phyloP scores from a whole-genome alignment of 1,140 invertebrate genomes.

The Eumaeus atala region DNA sequence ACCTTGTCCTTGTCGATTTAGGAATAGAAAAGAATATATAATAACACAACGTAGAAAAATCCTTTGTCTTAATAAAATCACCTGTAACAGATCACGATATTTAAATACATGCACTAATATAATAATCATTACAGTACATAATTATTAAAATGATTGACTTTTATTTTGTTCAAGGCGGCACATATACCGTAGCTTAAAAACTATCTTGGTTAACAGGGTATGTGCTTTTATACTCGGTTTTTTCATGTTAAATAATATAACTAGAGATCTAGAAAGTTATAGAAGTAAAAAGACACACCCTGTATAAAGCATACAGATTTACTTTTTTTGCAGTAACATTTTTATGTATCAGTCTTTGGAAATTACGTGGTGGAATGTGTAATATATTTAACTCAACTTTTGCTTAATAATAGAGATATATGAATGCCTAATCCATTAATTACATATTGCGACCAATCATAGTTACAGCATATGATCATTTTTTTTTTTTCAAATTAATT shows the following conservation, averaged over 20 bases:
- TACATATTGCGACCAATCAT: background rate
- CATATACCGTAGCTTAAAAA: conserved; percentile 24
- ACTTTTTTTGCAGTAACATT: conserved; percentile 21
- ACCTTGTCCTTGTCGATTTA: background rate
- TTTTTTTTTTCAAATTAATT: too few species aligned
- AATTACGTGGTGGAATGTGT: conserved; percentile 45
- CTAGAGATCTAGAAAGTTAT: background rate
- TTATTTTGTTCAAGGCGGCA: conserved; percentile 26
- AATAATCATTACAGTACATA: conserved; percentile 1
- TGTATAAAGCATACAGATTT: conserved; percentile 18
- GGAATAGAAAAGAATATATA: too few species aligned
- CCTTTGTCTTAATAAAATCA: too few species aligned
- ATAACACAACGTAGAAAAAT: too few species aligned
- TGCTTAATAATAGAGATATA: conserved; percentile 10
- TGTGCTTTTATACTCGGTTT: background rate
- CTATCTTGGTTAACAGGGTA: conserved; percentile 24
- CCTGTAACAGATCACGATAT: too few species aligned
- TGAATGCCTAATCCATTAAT: background rate
- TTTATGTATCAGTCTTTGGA: conserved; percentile 55
- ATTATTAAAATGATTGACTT: conserved; percentile 16
- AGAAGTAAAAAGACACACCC: conserved; percentile 22
- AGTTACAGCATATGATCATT: background rate
- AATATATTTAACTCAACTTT: conserved; percentile 29
- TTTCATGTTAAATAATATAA: conserved; percentile 6
- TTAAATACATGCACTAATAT: too few species aligned